Percentiles rank a stretch among this genome's conserved stretches.
These are phyloP conservation scores for Takifugu flavidus DNA, from an alignment of 2,113 vertebrate genomes.

Conservation along the genomic window DNA sequence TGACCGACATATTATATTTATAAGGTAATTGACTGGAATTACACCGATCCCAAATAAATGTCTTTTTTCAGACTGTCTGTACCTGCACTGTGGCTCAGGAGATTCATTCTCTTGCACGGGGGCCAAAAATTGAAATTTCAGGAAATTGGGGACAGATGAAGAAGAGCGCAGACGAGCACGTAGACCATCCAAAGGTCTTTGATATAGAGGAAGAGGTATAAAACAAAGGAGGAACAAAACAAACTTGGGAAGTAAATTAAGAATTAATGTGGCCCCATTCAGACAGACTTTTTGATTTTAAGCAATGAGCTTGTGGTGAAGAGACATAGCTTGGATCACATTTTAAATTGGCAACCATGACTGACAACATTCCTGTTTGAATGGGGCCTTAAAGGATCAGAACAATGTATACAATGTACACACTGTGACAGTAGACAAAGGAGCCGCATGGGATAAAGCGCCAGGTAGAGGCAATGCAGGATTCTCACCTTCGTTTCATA, in stretches of 20 bases:
- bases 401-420: neutral
- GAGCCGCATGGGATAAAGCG: constrained; percentile 5
- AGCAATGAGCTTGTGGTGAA: neutral
- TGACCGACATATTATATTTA: neutral
- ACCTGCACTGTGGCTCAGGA: constrained; percentile 80
- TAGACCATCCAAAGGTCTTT: constrained; percentile 85
- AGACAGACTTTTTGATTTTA: constrained; percentile 10
- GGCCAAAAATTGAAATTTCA: constrained; percentile 99
- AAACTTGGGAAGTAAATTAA: constrained; percentile 4
- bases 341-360: neutral
- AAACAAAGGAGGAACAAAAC: constrained; percentile 18
- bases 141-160: constrained; percentile 98
- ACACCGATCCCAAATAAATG: neutral
- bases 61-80: constrained; percentile 12
- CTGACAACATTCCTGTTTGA: constrained; percentile 7
- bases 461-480: constrained; percentile 1
- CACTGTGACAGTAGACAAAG: neutral
- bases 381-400: neutral
- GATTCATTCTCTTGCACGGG: constrained; percentile 91
- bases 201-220: constrained; percentile 71
- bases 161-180: constrained; percentile 92
- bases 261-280: constrained; percentile 13
- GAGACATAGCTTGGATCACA: neutral
- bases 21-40: neutral
- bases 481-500: constrained; percentile 65